Percentiles rank a stretch among this genome's conserved stretches.
These are phyloP conservation scores for Salvator merianae DNA, from an alignment of 2,113 vertebrate species.

Conservation along the genomic window DNA sequence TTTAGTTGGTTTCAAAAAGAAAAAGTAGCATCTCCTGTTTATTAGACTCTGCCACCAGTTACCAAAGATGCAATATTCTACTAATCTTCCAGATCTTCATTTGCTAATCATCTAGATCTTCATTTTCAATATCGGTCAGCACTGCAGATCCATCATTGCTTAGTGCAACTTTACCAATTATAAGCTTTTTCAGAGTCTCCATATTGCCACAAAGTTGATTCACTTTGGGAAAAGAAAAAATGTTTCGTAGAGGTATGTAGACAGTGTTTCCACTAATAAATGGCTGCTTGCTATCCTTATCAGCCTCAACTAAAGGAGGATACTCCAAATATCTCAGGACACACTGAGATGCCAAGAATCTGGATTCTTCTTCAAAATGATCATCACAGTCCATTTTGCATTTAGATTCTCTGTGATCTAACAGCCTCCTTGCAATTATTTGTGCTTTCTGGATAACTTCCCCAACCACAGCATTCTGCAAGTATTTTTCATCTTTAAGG, in stretches of 20 bases:
- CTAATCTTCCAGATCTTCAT: no score
- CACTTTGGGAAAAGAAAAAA: constrained; percentile 82
- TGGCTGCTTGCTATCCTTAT: constrained; percentile 49
- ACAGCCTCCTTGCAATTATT: constrained; percentile 69
- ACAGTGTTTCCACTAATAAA: constrained; percentile 66
- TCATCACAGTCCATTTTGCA: neutral
- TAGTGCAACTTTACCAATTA: constrained; percentile 74
- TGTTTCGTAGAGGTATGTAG: constrained; percentile 78
- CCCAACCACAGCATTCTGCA: constrained; percentile 75
- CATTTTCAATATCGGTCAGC: constrained; percentile 47
- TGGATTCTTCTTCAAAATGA: constrained; percentile 4
- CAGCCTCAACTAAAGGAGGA: constrained; percentile 24
- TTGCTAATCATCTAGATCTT: constrained; percentile 32
- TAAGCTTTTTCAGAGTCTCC: constrained; percentile 67
- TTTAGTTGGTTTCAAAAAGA: no score
- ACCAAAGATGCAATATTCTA: no score
- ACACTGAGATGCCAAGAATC: neutral
- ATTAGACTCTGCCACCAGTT: no score
- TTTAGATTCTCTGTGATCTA: constrained; percentile 38
- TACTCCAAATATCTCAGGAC: neutral
- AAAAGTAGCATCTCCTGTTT: no score
- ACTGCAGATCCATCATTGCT: constrained; percentile 77
- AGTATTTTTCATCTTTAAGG: constrained; percentile 85
- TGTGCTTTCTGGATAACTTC: constrained; percentile 81
- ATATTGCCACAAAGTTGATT: constrained; percentile 76